Percentiles rank a stretch among this genome's conserved stretches.
Evolutionary conservation across 2,888 invertebrate species (phyloP).

Genomic region (Troides oblongomaculatus): DNA sequence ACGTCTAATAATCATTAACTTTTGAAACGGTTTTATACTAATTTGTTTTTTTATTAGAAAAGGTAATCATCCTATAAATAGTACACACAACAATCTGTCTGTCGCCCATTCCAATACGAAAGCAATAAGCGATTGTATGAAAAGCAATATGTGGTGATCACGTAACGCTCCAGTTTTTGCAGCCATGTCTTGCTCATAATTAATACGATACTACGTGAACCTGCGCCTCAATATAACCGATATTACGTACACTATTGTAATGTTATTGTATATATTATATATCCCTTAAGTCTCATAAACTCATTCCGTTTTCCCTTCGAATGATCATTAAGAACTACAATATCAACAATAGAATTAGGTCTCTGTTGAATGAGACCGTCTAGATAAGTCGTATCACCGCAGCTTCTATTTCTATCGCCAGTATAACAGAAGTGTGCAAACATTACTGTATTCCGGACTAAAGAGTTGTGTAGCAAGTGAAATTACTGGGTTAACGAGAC

Average conservation of each 20-base stretch:
- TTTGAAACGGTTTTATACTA: background rate
- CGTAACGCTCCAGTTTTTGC: conserved; percentile 29
- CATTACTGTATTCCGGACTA: no score
- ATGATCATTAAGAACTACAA: no score
- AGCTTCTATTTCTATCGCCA: no score
- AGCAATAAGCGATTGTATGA: conserved; percentile 27
- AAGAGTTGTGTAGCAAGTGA: no score
- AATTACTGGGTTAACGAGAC: no score
- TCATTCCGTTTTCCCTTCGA: no score
- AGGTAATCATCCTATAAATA: conserved; percentile 10
- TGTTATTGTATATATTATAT: conserved; percentile 11
- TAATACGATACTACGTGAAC: conserved; percentile 20
- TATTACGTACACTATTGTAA: conserved; percentile 6
- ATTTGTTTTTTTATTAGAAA: background rate
- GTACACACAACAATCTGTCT: conserved; percentile 19
- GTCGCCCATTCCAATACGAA: conserved; percentile 25
- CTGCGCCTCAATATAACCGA: conserved; percentile 12
- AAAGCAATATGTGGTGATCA: conserved; percentile 29
- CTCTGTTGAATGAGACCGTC: no score
- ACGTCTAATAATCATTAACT: background rate
- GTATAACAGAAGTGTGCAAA: no score
- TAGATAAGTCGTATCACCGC: no score
- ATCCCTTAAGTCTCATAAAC: background rate
- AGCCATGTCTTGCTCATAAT: conserved; percentile 26
- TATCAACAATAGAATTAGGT: no score